Evolutionary conservation across 2,113 vertebrate genomes (phyloP).

Genomic region (Vireo altiloquus): DNA sequence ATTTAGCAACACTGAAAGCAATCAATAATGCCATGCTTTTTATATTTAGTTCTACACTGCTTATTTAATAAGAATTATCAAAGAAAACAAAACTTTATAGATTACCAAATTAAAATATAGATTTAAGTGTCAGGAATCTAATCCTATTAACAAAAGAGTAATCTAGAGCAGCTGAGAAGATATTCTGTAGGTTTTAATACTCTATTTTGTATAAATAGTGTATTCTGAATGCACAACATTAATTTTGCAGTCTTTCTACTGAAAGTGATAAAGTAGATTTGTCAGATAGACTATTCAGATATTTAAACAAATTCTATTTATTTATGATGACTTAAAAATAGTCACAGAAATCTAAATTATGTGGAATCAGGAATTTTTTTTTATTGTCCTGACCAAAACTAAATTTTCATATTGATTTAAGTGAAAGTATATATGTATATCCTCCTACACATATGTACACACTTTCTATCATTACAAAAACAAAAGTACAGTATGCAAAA

Average conservation of each 20-base stretch:
- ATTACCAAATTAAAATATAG: neutral
- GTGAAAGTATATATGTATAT: neutral
- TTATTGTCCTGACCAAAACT: neutral
- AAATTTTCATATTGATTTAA: neutral
- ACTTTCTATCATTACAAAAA: neutral
- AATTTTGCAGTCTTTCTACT: neutral
- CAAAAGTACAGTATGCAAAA: neutral
- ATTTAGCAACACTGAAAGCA: neutral
- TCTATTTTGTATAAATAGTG: neutral
- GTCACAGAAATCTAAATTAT: neutral
- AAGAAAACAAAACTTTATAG: neutral
- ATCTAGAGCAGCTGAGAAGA: neutral
- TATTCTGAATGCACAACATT: neutral
- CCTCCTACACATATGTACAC: rapidly evolving
- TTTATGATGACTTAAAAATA: neutral
- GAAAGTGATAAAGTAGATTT: neutral
- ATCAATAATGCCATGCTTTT: neutral
- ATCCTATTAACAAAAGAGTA: neutral
- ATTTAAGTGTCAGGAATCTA: neutral
- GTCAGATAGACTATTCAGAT: neutral
- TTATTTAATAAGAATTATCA: neutral
- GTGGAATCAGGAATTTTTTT: neutral
- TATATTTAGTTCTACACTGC: neutral
- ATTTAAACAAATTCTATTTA: neutral
- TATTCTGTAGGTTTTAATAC: neutral